Percentiles rank a stretch among this genome's conserved stretches.
These are phyloP conservation scores for Lagria hirta DNA, from an alignment of 2,888 invertebrate genomes.

Conservation along the genomic window DNA sequence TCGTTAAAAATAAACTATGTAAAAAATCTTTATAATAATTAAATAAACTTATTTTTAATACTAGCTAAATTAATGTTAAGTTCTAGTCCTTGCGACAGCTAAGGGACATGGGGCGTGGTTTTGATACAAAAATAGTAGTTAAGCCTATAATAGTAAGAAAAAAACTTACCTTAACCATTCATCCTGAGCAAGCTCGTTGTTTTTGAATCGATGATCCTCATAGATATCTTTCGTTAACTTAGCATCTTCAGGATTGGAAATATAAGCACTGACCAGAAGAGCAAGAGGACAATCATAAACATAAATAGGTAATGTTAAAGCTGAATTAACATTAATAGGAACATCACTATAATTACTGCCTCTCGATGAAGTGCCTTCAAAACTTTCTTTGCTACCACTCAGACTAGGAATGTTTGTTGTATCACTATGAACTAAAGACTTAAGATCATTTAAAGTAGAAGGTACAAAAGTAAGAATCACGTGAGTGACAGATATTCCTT, in stretches of 20 bases:
- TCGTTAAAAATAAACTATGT: neutral
- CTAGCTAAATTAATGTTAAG: neutral
- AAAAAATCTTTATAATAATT: neutral
- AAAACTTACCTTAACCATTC: conserved; percentile 42
- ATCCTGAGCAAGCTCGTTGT: conserved; percentile 48
- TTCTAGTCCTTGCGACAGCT: too few species aligned
- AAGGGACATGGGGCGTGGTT: too few species aligned
- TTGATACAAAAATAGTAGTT: neutral
- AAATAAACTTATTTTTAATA: conserved; percentile 1
- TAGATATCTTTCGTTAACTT: conserved; percentile 54
- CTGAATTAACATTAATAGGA: conserved; percentile 43
- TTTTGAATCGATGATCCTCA: conserved; percentile 58
- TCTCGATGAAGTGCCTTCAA: conserved; percentile 43
- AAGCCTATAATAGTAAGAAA: neutral
- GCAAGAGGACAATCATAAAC: conserved; percentile 68
- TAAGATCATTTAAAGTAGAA: conserved; percentile 59
- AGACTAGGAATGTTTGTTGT: conserved; percentile 38
- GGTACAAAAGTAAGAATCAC: conserved; percentile 68
- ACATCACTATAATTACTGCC: conserved; percentile 49
- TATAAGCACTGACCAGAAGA: conserved; percentile 59
- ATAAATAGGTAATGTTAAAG: conserved; percentile 59
- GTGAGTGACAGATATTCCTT: conserved; percentile 62
- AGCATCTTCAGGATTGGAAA: conserved; percentile 40
- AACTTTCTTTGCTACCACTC: conserved; percentile 40
- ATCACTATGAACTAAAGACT: conserved; percentile 37